A percentile compares a stretch with the other conserved stretches of the same genome.
Conservation (phyloP, 2,888 invertebrate species). For the Caenorhabditis wallacei region DNA sequence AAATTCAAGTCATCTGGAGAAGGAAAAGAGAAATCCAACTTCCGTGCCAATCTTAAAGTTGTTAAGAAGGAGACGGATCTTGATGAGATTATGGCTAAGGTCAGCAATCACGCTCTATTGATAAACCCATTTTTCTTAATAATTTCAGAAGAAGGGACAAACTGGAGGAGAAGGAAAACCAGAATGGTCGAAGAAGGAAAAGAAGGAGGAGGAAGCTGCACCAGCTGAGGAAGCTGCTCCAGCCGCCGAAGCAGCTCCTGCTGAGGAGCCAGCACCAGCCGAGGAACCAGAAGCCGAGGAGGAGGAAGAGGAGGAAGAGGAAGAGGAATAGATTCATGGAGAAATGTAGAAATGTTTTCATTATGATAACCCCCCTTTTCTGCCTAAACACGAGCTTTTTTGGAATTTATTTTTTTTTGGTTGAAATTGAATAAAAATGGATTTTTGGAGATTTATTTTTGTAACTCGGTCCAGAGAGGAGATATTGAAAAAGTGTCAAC, state of each 20-base stretch:
- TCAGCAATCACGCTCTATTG: not conserved
- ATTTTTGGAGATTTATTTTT: no score
- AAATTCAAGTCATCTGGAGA: slow-evolving; percentile 85
- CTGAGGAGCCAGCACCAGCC: slow-evolving; percentile 65
- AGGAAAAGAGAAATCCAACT: slow-evolving; percentile 89
- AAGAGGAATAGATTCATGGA: slow-evolving; percentile 56
- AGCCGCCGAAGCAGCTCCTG: slow-evolving; percentile 62
- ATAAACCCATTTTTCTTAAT: no score
- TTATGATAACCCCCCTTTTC: not conserved
- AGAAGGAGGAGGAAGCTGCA: slow-evolving; percentile 64
- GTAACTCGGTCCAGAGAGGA: no score
- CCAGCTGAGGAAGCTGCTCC: slow-evolving; percentile 39
- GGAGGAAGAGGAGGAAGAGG: slow-evolving; percentile 69
- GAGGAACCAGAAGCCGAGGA: slow-evolving; percentile 67
- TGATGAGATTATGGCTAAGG: slow-evolving; percentile 72
- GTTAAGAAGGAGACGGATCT: slow-evolving; percentile 95
- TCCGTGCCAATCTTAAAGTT: slow-evolving; percentile 98
- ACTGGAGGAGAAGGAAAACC: slow-evolving; percentile 80
- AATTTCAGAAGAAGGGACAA: slow-evolving; percentile 70
- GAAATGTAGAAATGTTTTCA: not conserved
- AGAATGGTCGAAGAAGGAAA: slow-evolving; percentile 81
- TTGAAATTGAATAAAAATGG: no score
- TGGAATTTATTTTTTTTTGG: no score
- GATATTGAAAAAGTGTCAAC: no score
- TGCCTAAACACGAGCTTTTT: not conserved